These are phyloP conservation scores for Diaprepes abbreviatus DNA, from an alignment of 2,888 invertebrate genomes.

Conservation along the genomic window DNA sequence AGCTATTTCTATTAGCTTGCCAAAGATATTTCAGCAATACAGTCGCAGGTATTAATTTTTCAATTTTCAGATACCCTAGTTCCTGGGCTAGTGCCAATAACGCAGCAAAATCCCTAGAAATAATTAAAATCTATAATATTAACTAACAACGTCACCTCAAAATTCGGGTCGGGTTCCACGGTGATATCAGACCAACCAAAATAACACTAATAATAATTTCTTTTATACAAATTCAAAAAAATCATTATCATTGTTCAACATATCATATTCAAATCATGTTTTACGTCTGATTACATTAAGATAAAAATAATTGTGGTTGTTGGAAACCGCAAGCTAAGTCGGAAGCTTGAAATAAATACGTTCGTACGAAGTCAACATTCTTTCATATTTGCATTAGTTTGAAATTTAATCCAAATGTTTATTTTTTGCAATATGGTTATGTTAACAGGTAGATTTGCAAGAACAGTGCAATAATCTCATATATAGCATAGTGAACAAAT, in stretches of 20 bases:
- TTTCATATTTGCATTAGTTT: neutral
- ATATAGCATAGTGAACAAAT: too few species aligned
- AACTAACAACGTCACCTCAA: too few species aligned
- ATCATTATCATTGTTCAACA: neutral
- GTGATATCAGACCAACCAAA: neutral
- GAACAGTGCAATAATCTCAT: too few species aligned
- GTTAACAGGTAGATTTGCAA: neutral
- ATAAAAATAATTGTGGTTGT: constrained; percentile 12
- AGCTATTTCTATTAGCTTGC: too few species aligned
- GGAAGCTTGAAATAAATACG: constrained; percentile 13
- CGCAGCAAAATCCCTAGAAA: too few species aligned
- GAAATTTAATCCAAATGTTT: constrained; percentile 11
- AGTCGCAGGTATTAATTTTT: too few species aligned
- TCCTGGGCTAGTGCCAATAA: too few species aligned
- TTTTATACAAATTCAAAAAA: neutral
- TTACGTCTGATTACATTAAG: neutral
- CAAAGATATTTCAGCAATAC: too few species aligned
- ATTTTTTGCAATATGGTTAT: constrained; percentile 6
- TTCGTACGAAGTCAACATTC: neutral
- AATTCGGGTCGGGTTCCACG: too few species aligned
- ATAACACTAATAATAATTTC: neutral
- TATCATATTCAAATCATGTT: constrained; percentile 12
- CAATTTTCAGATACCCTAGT: too few species aligned
- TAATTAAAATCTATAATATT: too few species aligned
- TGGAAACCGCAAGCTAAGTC: constrained; percentile 7